These are phyloP conservation scores for Spondyliosoma cantharus DNA, from an alignment of 2,797 vertebrate species.

Conservation along the genomic window DNA sequence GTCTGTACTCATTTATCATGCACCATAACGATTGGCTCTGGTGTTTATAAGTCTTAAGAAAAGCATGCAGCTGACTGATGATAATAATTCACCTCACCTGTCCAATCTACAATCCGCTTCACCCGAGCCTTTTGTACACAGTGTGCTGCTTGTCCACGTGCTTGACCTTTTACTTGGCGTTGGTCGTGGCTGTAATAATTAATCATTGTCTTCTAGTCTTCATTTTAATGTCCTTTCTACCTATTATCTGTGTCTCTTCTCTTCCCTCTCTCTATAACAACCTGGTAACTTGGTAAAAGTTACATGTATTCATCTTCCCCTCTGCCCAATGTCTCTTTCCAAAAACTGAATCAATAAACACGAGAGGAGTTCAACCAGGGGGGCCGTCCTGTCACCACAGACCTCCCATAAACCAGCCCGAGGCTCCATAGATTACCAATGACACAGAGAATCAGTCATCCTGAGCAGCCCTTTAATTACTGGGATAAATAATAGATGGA, in stretches of 20 bases:
- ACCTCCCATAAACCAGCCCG: constrained; percentile 52
- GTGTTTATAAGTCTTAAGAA: neutral
- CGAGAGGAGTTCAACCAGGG: constrained; percentile 20
- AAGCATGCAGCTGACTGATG: neutral
- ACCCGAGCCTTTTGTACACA: neutral
- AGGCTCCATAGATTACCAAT: constrained; percentile 61
- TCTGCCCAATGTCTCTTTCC: neutral
- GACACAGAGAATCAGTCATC: constrained; percentile 68
- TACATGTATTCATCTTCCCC: neutral
- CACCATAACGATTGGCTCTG: neutral
- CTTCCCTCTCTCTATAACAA: neutral
- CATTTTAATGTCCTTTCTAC: neutral
- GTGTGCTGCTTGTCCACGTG: neutral
- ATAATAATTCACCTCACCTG: neutral
- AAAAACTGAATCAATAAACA: constrained; percentile 42
- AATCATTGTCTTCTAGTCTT: neutral
- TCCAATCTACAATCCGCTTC: neutral
- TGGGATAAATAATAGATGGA: constrained; percentile 74
- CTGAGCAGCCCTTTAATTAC: constrained; percentile 76
- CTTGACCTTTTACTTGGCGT: neutral
- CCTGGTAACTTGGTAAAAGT: no score
- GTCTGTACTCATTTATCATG: neutral
- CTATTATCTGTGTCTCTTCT: neutral
- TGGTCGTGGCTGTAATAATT: neutral
- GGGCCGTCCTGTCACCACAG: constrained; percentile 37